Evolutionary conservation across 2,797 vertebrate species (phyloP).

Genomic region (Taeniopygia guttata): DNA sequence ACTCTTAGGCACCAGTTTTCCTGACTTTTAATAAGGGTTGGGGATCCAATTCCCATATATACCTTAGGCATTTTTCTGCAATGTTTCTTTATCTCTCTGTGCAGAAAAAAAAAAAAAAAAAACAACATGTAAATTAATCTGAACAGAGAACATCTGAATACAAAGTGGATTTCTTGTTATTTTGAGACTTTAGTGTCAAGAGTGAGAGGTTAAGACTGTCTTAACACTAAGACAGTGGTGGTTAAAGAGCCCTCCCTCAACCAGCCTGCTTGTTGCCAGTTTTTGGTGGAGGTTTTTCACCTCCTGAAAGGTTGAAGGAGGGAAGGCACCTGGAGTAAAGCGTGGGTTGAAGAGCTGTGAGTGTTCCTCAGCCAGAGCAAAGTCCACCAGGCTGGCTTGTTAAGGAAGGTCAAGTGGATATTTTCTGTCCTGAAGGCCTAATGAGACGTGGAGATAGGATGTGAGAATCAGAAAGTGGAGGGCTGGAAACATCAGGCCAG

Average conservation of each 20-base stretch:
- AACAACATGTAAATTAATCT: neutral
- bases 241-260: neutral
- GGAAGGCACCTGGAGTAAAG: neutral
- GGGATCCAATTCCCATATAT: neutral
- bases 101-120: neutral
- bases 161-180: neutral
- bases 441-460: neutral
- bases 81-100: neutral
- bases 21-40: neutral
- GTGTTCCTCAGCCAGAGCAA: neutral
- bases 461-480: neutral
- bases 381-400: neutral
- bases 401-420: neutral
- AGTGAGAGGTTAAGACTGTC: neutral
- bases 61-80: constrained; percentile 10
- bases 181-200: neutral
- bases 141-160: neutral
- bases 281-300: neutral
- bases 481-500: neutral
- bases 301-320: neutral
- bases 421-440: neutral
- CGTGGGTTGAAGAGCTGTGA: neutral
- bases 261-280: too few relatives aligned
- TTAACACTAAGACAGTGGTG: neutral
- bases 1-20: neutral